Conservation (phyloP, 1,140 invertebrate genomes). For the Anagrus nilaparvatae region DNA sequence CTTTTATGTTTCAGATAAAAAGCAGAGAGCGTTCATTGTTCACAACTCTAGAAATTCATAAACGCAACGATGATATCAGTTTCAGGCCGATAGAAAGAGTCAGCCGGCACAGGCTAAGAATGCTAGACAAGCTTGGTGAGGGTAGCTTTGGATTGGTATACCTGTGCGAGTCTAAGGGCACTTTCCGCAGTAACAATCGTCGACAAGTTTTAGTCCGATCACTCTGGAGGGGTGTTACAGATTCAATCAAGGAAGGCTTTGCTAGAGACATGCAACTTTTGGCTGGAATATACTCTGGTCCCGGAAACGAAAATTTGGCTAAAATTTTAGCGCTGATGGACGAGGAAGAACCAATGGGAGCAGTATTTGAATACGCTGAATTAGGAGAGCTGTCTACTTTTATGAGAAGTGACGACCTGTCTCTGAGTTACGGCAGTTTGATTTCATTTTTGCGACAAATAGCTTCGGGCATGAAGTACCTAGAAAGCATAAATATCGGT, state of each 20-base stretch:
- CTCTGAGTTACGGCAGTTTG: conserved; percentile 58
- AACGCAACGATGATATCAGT: too few species aligned
- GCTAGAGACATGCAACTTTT: conserved; percentile 74
- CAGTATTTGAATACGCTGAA: conserved; percentile 78
- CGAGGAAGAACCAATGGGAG: conserved; percentile 74
- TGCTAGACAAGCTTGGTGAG: conserved; percentile 78
- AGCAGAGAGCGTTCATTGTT: conserved; percentile 49
- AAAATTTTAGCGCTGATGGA: conserved; percentile 72
- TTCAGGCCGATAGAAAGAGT: too few species aligned
- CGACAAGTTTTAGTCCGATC: conserved; percentile 65
- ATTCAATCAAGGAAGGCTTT: conserved; percentile 67
- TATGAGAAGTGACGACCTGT: conserved; percentile 41
- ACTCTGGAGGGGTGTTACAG: conserved; percentile 56
- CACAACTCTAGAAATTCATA: conserved; percentile 58
- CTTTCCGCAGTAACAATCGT: conserved; percentile 51
- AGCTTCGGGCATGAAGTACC: conserved; percentile 77
- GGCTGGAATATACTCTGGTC: conserved; percentile 64
- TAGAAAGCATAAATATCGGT: conserved; percentile 64
- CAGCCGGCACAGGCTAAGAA: conserved; percentile 70
- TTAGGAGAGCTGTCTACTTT: conserved; percentile 75
- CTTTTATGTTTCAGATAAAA: conserved; percentile 47
- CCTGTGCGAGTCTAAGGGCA: conserved; percentile 59
- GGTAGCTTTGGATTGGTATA: conserved; percentile 78
- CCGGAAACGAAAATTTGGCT: conserved; percentile 75
- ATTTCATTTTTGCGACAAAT: conserved; percentile 77